These are phyloP conservation scores for Argyrosomus japonicus DNA, from an alignment of 2,113 vertebrate species.

Conservation along the genomic window DNA sequence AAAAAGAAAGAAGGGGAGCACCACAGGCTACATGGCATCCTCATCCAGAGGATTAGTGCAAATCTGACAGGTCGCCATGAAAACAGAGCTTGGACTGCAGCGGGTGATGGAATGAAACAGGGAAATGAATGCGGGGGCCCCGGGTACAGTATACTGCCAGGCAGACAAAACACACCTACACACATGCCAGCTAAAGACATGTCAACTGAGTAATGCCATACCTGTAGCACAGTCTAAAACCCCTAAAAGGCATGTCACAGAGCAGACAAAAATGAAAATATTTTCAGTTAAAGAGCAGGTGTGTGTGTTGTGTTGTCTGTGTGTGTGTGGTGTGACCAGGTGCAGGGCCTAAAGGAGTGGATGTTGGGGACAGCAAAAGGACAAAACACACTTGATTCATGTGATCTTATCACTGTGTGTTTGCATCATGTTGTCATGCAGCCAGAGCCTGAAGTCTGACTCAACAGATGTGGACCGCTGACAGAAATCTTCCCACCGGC, in stretches of 20 bases:
- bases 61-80: conserved; percentile 61
- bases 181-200: conserved; percentile 22
- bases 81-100: conserved; percentile 42
- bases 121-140: not conserved
- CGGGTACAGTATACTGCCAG: conserved; percentile 4
- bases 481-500: not conserved
- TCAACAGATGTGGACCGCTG: conserved; percentile 19
- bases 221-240: conserved; percentile 21
- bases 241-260: conserved; percentile 3
- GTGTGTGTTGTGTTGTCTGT: not conserved
- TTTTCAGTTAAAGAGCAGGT: conserved; percentile 10
- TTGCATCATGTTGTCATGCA: conserved; percentile 1
- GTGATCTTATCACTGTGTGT: conserved; percentile 21
- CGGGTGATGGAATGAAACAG: conserved; percentile 26
- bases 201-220: conserved; percentile 4
- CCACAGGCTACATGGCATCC: conserved; percentile 40
- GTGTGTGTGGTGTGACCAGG: not conserved
- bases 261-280: not conserved
- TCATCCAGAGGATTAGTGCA: conserved; percentile 60
- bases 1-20: not conserved
- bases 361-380: not conserved
- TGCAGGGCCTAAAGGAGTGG: conserved; percentile 7
- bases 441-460: not conserved
- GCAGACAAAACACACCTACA: not conserved
- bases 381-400: not conserved